Conservation (phyloP, 2,113 vertebrate species). For the Vombatus ursinus region DNA sequence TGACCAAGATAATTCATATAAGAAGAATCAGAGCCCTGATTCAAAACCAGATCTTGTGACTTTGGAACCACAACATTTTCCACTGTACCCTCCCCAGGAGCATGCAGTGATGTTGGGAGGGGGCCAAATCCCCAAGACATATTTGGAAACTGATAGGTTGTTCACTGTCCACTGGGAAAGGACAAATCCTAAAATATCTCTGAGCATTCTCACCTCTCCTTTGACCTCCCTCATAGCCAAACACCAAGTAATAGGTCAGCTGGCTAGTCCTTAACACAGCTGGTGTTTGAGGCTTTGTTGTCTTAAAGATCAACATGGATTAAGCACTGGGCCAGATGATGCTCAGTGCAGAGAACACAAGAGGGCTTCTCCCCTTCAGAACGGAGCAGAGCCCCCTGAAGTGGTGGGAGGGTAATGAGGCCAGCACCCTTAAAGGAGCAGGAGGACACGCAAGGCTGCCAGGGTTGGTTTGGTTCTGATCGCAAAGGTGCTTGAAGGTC, state of each 20-base stretch:
- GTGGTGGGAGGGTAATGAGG: background rate
- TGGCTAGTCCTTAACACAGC: background rate
- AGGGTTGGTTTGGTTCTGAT: no score
- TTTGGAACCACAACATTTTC: background rate
- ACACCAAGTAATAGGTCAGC: background rate
- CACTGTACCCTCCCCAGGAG: background rate
- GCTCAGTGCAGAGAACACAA: background rate
- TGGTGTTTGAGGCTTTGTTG: background rate
- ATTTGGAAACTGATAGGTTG: background rate
- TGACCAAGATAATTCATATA: background rate
- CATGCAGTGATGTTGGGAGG: background rate
- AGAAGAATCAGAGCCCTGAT: background rate
- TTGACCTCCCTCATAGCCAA: background rate
- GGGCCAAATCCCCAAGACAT: background rate
- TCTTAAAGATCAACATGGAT: background rate
- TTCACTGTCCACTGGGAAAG: background rate
- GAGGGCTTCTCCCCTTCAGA: background rate
- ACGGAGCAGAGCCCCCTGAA: background rate
- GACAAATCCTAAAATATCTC: background rate
- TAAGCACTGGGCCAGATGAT: background rate
- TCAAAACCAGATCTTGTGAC: background rate
- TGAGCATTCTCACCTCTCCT: background rate
- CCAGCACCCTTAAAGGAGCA: background rate
- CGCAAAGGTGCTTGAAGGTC: background rate
- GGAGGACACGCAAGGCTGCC: background rate